Percentiles rank a stretch among this genome's conserved stretches.
phyloP scores from a whole-genome alignment of 2,797 vertebrate genomes.

The Apodemus agrarius region DNA sequence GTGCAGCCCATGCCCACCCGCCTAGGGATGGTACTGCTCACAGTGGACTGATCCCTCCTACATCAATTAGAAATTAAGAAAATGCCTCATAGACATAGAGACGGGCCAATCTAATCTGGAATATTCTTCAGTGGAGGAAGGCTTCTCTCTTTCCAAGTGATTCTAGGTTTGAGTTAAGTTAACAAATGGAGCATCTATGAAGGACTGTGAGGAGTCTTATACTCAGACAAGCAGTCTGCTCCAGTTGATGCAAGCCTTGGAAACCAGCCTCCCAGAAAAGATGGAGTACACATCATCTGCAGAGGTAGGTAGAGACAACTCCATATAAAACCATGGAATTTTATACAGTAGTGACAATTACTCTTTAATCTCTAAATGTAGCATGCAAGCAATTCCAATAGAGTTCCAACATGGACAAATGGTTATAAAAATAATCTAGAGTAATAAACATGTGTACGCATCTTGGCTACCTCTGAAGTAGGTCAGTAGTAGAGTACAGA shows the following conservation, averaged over 20 bases:
- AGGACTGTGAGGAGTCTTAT: background rate
- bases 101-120: background rate
- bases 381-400: background rate
- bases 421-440: slow-evolving; percentile 14
- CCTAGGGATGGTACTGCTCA: no score
- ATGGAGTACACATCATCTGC: background rate
- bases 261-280: background rate
- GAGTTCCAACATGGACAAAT: slow-evolving; percentile 27
- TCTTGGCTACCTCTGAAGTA: slow-evolving; percentile 27
- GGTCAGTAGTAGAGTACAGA: background rate
- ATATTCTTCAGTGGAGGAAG: background rate
- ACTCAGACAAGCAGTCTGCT: background rate
- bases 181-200: background rate
- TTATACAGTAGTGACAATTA: background rate
- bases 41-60: background rate
- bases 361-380: background rate
- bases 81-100: background rate
- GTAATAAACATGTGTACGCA: background rate
- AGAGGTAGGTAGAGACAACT: background rate
- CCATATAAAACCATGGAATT: background rate
- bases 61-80: background rate
- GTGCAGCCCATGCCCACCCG: background rate
- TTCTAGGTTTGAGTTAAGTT: background rate
- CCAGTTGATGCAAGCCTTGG: background rate
- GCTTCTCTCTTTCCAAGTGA: background rate